A percentile compares a stretch with the other conserved stretches of the same genome.
Conservation (phyloP, 2,113 vertebrate genomes). For the Neofelis nebulosa region DNA sequence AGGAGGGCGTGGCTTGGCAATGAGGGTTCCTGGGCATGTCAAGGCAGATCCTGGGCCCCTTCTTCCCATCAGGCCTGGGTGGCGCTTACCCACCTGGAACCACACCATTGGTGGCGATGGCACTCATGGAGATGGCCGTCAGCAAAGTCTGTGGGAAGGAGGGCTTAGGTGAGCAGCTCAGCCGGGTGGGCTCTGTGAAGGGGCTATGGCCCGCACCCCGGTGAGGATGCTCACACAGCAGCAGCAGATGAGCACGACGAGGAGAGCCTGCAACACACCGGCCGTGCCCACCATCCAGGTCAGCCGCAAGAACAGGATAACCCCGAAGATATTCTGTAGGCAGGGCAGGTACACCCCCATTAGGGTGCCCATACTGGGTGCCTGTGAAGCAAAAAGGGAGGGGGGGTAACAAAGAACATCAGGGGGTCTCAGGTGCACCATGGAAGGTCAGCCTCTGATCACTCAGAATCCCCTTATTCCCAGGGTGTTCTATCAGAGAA, state of each 20-base stretch:
- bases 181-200: not conserved
- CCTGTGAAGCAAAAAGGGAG: conserved; percentile 81
- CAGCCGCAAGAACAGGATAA: conserved; percentile 97
- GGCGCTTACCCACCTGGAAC: conserved; percentile 90
- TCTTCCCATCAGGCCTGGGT: not conserved
- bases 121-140: conserved; percentile 98
- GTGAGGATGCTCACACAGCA: conserved; percentile 92
- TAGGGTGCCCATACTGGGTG: conserved; percentile 98
- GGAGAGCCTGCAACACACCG: conserved; percentile 95
- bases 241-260: conserved; percentile 97
- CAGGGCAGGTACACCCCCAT: conserved; percentile 99
- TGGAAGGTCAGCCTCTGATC: not conserved
- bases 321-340: conserved; percentile 98
- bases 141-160: conserved; percentile 91
- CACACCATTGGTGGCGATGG: conserved; percentile 96
- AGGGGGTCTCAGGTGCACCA: not conserved
- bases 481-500: not conserved
- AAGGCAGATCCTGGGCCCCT: not conserved
- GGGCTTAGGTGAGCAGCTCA: not conserved
- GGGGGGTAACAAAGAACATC: not conserved
- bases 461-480: not conserved
- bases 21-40: not conserved
- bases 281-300: conserved; percentile 99
- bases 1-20: not conserved
- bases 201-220: not conserved